Evolutionary conservation across 2,888 invertebrate genomes (phyloP), one percentile per base, ranked within the genome.

Genomic region (Drosophila meridiana): DNA sequence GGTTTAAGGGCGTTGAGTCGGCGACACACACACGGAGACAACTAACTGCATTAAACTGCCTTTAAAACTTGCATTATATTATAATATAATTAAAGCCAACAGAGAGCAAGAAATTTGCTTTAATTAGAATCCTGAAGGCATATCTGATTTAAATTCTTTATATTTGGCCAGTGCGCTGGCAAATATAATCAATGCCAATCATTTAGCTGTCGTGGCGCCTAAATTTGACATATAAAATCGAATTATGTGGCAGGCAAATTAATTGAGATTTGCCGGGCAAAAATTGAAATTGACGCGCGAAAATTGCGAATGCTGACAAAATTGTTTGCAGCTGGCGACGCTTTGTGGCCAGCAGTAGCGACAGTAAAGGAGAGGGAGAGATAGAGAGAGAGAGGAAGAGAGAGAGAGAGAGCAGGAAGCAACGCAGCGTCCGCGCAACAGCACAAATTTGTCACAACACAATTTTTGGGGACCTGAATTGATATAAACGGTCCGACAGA

Each of bases 201-300:
- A 72, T 65, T 71, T 77, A 63, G 56, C 53, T 59, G 52, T 53
- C 57, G 56, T 13, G 40, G 32, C 40, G 45, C 57, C 38, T 61
- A 65, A 65, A 64, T 74, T 70, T 58, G 62, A 56, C 61, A 71
- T 55, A 73, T 70, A 64, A 82, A 87, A 87, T 86, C 85, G 73
- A 86, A 89, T 87, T 87, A 86, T 70, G 57, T 38, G 61, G 56
- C 65, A 60, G 59, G 60, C 73, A 72, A 80, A 89, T 80, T 85
- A 87, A 89, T 87, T 87, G 80, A 82, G 80, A 80, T 76, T 68
- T 78, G 71, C 40, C 56, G 26, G 60, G 60, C 57, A 60, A 69
- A 76, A 76, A 84, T 79, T 88, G 74, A 87, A 87, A 89, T 87
- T 89, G 90, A 87, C 77, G 77, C 67, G 61, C 61, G 30, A 59